Percentiles rank a stretch among this genome's conserved stretches.
Conservation (phyloP, 2,888 invertebrate genomes). For the Scaptomyza flava region DNA sequence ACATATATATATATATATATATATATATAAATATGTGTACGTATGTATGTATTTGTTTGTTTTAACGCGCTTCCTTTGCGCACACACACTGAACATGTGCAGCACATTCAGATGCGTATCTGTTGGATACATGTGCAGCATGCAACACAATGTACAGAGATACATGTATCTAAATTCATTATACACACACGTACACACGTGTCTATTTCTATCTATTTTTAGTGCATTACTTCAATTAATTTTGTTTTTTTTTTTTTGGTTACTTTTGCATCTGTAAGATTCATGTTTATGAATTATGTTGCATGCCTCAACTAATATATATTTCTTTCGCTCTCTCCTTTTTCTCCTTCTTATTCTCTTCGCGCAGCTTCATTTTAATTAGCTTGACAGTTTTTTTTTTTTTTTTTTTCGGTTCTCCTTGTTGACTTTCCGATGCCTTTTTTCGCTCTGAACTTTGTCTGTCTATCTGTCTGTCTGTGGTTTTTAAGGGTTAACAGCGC, state of each 20-base stretch:
- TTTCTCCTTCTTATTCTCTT: background rate
- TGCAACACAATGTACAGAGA: constrained; percentile 5
- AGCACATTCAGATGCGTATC: constrained; percentile 58
- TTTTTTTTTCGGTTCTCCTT: constrained; percentile 1
- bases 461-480: constrained; percentile 37
- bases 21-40: background rate
- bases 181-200: constrained; percentile 12
- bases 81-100: constrained; percentile 39
- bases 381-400: constrained; percentile 71
- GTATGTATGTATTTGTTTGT: constrained; percentile 71
- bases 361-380: constrained; percentile 67
- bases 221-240: constrained; percentile 65
- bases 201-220: constrained; percentile 47
- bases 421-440: constrained; percentile 15
- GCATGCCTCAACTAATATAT: constrained; percentile 31
- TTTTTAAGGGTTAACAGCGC: constrained; percentile 76
- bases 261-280: constrained; percentile 22
- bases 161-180: background rate
- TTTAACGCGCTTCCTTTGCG: constrained; percentile 72
- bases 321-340: constrained; percentile 13
- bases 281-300: constrained; percentile 51
- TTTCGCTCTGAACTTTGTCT: constrained; percentile 35
- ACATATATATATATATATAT: background rate
- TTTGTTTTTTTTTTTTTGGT: background rate
- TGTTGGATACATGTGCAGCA: constrained; percentile 41